Percentiles rank a stretch among this genome's conserved stretches.
Evolutionary conservation across 2,888 invertebrate species (phyloP).

Genomic region (Euzophera pinguis): DNA sequence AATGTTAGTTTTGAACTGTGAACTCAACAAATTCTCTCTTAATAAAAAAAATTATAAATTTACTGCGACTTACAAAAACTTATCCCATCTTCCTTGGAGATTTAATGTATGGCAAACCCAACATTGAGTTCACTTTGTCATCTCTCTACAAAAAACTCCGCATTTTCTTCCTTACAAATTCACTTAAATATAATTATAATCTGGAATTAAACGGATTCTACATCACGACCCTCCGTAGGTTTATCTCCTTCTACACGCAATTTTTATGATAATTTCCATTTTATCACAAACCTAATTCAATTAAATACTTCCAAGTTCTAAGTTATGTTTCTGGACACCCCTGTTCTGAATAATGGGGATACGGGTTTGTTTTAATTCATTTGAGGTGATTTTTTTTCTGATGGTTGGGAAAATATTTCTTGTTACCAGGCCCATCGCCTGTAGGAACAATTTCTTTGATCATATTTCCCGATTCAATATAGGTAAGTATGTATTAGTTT

Average conservation of each 20-base stretch:
- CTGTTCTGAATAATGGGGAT: constrained; percentile 42
- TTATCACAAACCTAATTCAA: constrained; percentile 70
- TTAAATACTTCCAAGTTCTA: constrained; percentile 45
- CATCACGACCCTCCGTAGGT: constrained; percentile 30
- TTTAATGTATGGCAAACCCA: no score
- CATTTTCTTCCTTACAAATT: not conserved
- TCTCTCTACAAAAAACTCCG: not conserved
- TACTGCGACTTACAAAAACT: no score
- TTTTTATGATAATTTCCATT: constrained; percentile 73
- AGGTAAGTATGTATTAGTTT: no score
- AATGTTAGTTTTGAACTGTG: no score
- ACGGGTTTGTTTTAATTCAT: constrained; percentile 49
- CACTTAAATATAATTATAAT: constrained; percentile 47
- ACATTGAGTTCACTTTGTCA: not conserved
- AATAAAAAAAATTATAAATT: no score
- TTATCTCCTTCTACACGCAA: constrained; percentile 44
- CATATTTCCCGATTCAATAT: no score
- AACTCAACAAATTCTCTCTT: no score
- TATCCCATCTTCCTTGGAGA: no score
- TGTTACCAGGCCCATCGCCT: no score
- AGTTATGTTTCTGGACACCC: constrained; percentile 36
- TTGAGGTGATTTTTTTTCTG: constrained; percentile 28
- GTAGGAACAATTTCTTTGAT: no score
- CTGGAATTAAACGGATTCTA: constrained; percentile 45
- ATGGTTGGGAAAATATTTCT: not conserved